Evolutionary conservation across 2,113 vertebrate species (phyloP), one percentile per base, ranked within the genome.

Genomic region (Spea bombifrons): DNA sequence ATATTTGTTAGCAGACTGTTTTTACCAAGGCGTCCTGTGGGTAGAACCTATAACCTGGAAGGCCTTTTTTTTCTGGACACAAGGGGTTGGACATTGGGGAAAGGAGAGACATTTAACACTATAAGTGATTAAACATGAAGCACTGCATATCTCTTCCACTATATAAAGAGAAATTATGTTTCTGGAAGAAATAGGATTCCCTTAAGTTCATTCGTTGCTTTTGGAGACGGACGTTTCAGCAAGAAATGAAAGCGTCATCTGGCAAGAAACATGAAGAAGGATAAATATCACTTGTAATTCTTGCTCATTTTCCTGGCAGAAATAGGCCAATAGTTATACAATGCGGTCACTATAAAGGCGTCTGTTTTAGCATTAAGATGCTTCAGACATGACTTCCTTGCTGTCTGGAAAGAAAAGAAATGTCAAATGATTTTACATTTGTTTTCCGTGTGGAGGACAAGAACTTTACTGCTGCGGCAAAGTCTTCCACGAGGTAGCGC

Each of bases 401-500:
- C 49, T 59, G 50, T 69, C 66, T 69, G 45, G 50, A 66, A 47
- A 12, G 30, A 61, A 12, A 47, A 46, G n/a, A 55, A 48, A 3
- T 47, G 52, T 64, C 61, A 52, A 73, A 73, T 59, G 30, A 15
- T 48, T 5, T 30, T 49, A 5, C 50, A 57, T 67, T 75, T 50
- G 75, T 43, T 65, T 55, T 55, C 44, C 43, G 43, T 73, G 61
- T 17, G 66, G 55, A 64, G 52, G 46, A 57, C 17, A 8, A 70
- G 45, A 71, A 53, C 7, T 67, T 61, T 59, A 73, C 70, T 73
- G 77, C 71, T 67, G 64, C 73, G 77, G 73, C 50, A 59, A 59
- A 79, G 78, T 80, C 78, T 80, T 80, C 78, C 78, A 80, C 61
- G 67, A 74, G 52, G 61, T 80, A 9, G n/a, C 16, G 53, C 43